Evolutionary conservation across 2,113 vertebrate genomes (phyloP).

Genomic region (Gavia stellata): DNA sequence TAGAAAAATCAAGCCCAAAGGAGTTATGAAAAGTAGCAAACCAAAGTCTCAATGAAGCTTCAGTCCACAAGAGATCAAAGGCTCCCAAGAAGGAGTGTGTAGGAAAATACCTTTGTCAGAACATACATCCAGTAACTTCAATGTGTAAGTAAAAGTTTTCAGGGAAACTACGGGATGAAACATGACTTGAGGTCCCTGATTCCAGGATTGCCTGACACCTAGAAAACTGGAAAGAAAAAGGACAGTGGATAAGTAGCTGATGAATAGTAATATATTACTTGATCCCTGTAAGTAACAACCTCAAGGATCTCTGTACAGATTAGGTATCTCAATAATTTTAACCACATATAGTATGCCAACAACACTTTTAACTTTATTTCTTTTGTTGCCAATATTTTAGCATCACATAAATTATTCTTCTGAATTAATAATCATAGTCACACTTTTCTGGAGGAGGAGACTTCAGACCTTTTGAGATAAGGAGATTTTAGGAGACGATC

Average conservation of each 20-base stretch:
- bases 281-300: not conserved
- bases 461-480: not conserved
- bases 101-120: not conserved
- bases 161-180: not conserved
- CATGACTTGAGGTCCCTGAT: accelerated
- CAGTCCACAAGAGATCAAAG: not conserved
- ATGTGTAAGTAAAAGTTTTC: not conserved
- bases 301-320: not conserved
- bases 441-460: not conserved
- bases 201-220: not conserved
- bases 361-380: not conserved
- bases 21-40: not conserved
- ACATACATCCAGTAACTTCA: not conserved
- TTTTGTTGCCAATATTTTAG: not conserved
- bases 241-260: not conserved
- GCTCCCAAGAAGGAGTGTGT: not conserved
- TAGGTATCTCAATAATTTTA: not conserved
- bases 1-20: not conserved
- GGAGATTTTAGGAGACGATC: not conserved
- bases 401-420: not conserved
- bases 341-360: not conserved
- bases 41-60: not conserved
- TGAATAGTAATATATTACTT: not conserved
- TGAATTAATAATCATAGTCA: not conserved
- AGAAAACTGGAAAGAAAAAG: not conserved